Evolutionary conservation across 2,888 invertebrate species (phyloP).

Genomic region (Pycnomerus fuliginosus): DNA sequence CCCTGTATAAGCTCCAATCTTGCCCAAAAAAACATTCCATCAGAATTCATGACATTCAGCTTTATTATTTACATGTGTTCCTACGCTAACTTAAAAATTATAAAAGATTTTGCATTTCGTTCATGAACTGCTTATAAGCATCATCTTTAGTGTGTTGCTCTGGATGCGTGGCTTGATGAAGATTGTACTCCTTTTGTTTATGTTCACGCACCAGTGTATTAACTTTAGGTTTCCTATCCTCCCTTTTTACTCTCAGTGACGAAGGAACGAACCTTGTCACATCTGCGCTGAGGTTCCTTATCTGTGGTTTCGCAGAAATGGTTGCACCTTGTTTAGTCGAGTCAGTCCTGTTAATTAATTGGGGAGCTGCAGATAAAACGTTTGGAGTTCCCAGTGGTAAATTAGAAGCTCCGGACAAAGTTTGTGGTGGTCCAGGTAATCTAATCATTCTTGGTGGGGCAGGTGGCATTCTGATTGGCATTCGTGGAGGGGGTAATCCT

Average conservation of each 20-base stretch:
- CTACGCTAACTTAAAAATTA: constrained; percentile 55
- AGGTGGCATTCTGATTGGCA: constrained; percentile 58
- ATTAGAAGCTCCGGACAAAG: constrained; percentile 34
- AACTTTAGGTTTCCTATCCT: constrained; percentile 68
- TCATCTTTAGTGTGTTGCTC: constrained; percentile 84
- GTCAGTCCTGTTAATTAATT: constrained; percentile 64
- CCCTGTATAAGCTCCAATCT: too few relatives aligned
- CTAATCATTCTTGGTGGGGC: constrained; percentile 53
- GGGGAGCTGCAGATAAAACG: constrained; percentile 79
- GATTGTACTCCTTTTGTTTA: constrained; percentile 54
- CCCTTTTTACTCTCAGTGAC: constrained; percentile 85
- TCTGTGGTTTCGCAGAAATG: constrained; percentile 96
- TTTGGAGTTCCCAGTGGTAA: constrained; percentile 58
- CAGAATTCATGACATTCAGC: too few relatives aligned
- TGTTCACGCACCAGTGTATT: constrained; percentile 56
- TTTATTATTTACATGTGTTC: too few relatives aligned
- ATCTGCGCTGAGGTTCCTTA: constrained; percentile 89
- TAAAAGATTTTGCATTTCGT: constrained; percentile 93
- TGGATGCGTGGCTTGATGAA: constrained; percentile 39
- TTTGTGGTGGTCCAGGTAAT: constrained; percentile 42
- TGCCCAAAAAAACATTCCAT: too few relatives aligned
- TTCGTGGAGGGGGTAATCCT: constrained; percentile 59
- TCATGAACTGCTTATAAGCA: constrained; percentile 98
- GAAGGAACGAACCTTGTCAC: constrained; percentile 95
- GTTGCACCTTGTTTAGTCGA: constrained; percentile 66